These are phyloP conservation scores for Athalia circularis DNA, from an alignment of 2,888 invertebrate species.

Conservation along the genomic window DNA sequence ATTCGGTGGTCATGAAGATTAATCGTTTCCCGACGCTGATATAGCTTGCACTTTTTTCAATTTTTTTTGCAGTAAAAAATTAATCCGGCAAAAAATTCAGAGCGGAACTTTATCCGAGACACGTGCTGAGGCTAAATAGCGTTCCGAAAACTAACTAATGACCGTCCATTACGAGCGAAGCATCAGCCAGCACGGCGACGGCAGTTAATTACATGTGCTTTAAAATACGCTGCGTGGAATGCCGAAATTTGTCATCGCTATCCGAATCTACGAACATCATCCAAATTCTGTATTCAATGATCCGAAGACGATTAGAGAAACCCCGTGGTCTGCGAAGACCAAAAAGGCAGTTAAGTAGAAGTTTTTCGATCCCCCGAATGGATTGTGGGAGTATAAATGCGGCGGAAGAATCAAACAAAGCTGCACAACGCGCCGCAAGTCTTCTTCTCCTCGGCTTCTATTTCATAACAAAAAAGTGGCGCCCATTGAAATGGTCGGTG, in stretches of 20 bases:
- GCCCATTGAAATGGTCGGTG: slow-evolving; percentile 9
- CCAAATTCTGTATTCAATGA: slow-evolving; percentile 8
- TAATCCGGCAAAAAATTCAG: slow-evolving; percentile 17
- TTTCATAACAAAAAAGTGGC: slow-evolving; percentile 32
- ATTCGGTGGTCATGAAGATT: no score
- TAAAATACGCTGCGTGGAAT: slow-evolving; percentile 29
- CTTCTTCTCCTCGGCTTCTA: not conserved
- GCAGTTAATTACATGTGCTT: slow-evolving; percentile 6
- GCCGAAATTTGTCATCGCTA: slow-evolving; percentile 46
- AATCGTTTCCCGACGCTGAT: not conserved
- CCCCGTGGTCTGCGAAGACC: slow-evolving; percentile 16
- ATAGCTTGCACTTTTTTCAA: not conserved
- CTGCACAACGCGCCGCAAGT: slow-evolving; percentile 2
- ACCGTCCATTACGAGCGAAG: not conserved
- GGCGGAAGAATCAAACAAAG: not conserved
- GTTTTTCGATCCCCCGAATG: not conserved
- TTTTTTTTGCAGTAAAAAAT: not conserved
- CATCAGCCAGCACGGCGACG: not conserved
- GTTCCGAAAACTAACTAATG: slow-evolving; percentile 5
- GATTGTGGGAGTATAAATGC: not conserved
- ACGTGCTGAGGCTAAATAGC: slow-evolving; percentile 11
- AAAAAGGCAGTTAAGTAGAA: not conserved
- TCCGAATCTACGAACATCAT: slow-evolving; percentile 43
- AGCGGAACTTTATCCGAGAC: not conserved
- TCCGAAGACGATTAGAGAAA: slow-evolving; percentile 20